Evolutionary conservation across 2,888 invertebrate genomes (phyloP), one percentile per base, ranked within the genome.

Genomic region (Sicus ferrugineus): DNA sequence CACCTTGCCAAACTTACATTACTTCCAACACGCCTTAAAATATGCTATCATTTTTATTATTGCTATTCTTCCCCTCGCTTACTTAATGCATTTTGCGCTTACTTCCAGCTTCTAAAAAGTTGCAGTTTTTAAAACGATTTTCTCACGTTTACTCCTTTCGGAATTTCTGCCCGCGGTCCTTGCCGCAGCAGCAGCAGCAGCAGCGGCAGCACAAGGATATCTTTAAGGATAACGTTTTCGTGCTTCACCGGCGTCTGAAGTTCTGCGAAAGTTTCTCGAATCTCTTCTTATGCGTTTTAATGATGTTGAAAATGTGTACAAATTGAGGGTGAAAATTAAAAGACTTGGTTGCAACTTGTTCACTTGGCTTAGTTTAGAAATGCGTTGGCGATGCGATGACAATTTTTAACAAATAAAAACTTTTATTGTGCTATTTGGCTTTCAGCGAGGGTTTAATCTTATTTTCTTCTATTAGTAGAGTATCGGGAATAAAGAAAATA

Each of bases 71-170:
- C 26, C 19, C 14, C 16, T 42, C 16, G 30, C 38, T 16, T 11
- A 23, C 23, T 65, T n/a, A 65, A 65, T 65, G 52, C 19, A 54
- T 54, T 54, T 65, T n/a, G 16, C 54, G 64, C 50, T 54, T 54
- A 52, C 65, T 54, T 52, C 26, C 23, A 38, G 38, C 54, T 65
- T 65, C 34, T 66, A 38, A 66, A 66, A 42, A 42, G 42, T 46
- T 66, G 56, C 66, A 42, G 23, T 66, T 42, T 26, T 66, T 66
- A 66, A 66, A 66, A 38, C 26, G 56, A 66, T 56, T 66, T 56
- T 42, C 66, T 56, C 54, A 56, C 56, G 56, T 56, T 56, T 30
- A n/a, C 56, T 9, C 28, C 38, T 19, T 16, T 26, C 16, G 19
- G 26, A 31, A n/a, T 38, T 34, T 23, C 42, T 38, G 11, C 14